phyloP scores from a whole-genome alignment of 2,888 invertebrate genomes.

The Cyclophora albipunctata region DNA sequence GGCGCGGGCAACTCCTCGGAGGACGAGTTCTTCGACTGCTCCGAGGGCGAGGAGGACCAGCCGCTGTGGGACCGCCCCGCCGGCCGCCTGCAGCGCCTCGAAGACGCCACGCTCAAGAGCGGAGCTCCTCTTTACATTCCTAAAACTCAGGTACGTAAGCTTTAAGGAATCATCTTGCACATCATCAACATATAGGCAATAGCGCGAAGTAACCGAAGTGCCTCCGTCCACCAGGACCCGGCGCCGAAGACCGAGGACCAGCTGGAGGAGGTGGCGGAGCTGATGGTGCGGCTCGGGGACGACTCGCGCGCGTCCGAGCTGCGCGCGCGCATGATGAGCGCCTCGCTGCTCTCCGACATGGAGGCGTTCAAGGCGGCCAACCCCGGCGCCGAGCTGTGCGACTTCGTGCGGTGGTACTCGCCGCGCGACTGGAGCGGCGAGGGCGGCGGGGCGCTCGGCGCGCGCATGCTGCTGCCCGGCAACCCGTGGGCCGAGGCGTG shows the following conservation, averaged over 20 bases:
- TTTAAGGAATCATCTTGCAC: too few species aligned
- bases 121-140: slow-evolving; percentile 62
- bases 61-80: slow-evolving; percentile 57
- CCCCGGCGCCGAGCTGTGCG: slow-evolving; percentile 91
- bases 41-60: slow-evolving; percentile 70
- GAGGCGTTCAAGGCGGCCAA: slow-evolving; percentile 99
- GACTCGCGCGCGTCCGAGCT: slow-evolving; percentile 88
- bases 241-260: slow-evolving; percentile 98
- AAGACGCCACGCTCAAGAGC: slow-evolving; percentile 52
- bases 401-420: slow-evolving; percentile 99
- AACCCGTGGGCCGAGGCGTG: slow-evolving; percentile 97
- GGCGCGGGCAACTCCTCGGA: slow-evolving; percentile 53
- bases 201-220: too few species aligned
- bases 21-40: slow-evolving; percentile 89
- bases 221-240: slow-evolving; percentile 80
- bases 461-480: slow-evolving; percentile 91
- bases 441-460: slow-evolving; percentile 78
- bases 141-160: slow-evolving; percentile 49
- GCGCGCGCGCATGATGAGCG: slow-evolving; percentile 95
- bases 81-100: slow-evolving; percentile 53
- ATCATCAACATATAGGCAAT: neutral
- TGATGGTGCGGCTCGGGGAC: slow-evolving; percentile 90
- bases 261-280: slow-evolving; percentile 93
- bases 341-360: slow-evolving; percentile 96
- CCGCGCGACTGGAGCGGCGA: slow-evolving; percentile 90